Base-by-base conservation (phyloP, 2,797 vertebrate genomes). In the Lophotriccus pileatus region DNA sequence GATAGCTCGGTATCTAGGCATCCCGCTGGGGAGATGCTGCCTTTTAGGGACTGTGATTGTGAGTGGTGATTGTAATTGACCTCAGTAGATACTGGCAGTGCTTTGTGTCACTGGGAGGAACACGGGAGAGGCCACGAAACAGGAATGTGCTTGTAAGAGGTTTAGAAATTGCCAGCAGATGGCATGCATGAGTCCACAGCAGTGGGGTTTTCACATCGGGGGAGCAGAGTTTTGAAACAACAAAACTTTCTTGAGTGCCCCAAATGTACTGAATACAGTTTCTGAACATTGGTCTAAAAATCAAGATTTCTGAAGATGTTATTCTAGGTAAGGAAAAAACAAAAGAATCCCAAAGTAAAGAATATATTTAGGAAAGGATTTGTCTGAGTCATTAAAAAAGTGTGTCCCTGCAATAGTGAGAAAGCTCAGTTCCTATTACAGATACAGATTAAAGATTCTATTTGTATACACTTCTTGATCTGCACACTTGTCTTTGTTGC, bases 391-490 rank as follows among this genome's bases (percentile, higher is more conserved):
- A 68, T 95, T 92, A 91, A 87, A 91, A 93, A 87, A 50, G 76
- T 34, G 9, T 32, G 14, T 59, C 20, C 68, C 49, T 34, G 10
- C 47, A 87, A 14, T 30, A 49, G 39, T 59, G 58, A 81, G 78
- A 86, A 78, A 85, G 24, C 37, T 93, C 89, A 84, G 69, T 87
- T 96, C 63, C 64, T 77, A 68, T 84, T 90, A 89, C 63, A 90
- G 67, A 67, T 50, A 73, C 39, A 88, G 80, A 89, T 97, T 93
- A 95, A 72, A 87, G 76, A 53, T 67, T 87, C 78, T 91, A 88
- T 94, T 95, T 96, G 84, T 94, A 89, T 24, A 34, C 87, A 55
- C 50, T 87, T 88, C 74, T 96, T 96, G 93, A 93, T 94, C 87
- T 89, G 66, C 79, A 76, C 73, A 69, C 77, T 92, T 85, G 39